These are phyloP conservation scores for Florisuga fusca DNA, from an alignment of 2,797 vertebrate species.

Conservation along the genomic window DNA sequence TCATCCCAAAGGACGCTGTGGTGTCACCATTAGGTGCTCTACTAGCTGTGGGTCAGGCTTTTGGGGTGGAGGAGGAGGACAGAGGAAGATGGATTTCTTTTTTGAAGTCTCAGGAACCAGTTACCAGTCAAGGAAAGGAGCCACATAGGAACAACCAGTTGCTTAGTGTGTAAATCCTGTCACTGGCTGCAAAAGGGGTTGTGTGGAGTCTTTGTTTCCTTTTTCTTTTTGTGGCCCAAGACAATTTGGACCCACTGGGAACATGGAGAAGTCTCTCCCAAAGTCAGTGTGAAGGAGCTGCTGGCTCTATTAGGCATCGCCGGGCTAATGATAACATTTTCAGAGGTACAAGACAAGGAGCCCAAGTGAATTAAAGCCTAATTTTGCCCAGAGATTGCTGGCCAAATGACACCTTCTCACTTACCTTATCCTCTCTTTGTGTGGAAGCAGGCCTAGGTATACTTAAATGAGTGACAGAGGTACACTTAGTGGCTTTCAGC, in stretches of 20 bases:
- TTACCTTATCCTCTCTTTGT: neutral
- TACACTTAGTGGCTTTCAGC: neutral
- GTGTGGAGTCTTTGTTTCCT: neutral
- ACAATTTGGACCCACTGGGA: neutral
- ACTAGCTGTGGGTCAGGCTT: neutral
- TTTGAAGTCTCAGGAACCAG: neutral
- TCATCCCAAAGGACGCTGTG: rapidly evolving
- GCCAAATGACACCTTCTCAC: neutral
- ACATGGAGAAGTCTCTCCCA: neutral
- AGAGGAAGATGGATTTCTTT: neutral
- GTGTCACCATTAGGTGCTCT: neutral
- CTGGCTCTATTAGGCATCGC: rapidly evolving
- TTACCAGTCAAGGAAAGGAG: neutral
- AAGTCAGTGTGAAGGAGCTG: neutral
- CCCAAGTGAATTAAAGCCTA: neutral
- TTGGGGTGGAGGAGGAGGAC: neutral
- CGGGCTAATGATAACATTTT: neutral
- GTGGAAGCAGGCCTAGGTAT: neutral
- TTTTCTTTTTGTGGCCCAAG: neutral
- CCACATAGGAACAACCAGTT: rapidly evolving
- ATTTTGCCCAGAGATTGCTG: neutral
- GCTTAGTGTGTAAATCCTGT: neutral
- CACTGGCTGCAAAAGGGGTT: neutral
- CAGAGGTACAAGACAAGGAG: neutral
- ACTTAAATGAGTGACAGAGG: neutral